Conservation (phyloP, 2,797 vertebrate genomes). For the Esox masquinongy region DNA sequence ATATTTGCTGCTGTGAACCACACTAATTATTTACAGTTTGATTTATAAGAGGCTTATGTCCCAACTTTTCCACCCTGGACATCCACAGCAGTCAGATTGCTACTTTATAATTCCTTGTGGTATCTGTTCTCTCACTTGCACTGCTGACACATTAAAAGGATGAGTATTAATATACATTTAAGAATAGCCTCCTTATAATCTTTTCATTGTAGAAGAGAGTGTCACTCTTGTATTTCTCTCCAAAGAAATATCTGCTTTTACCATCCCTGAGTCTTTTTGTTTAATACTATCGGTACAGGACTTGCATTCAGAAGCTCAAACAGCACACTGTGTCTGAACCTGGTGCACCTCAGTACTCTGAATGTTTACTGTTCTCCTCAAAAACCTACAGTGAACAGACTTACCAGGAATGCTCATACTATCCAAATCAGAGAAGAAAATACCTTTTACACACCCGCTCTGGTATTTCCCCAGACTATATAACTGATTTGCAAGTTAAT, state of each 20-base stretch:
- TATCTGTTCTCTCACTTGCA: conserved; percentile 18
- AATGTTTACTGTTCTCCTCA: background rate
- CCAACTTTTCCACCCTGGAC: conserved; percentile 11
- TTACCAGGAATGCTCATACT: background rate
- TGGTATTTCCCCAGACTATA: conserved; percentile 43
- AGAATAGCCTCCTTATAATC: conserved; percentile 60
- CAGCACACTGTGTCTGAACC: conserved; percentile 9
- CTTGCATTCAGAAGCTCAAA: background rate
- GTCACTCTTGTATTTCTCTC: conserved; percentile 36
- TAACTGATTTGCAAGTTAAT: conserved; percentile 48
- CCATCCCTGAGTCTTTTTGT: background rate
- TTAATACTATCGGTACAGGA: conserved; percentile 23
- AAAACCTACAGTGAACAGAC: background rate
- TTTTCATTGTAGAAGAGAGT: conserved; percentile 41
- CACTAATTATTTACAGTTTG: background rate
- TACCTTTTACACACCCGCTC: conserved; percentile 16
- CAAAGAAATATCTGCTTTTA: conserved; percentile 27
- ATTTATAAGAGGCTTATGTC: conserved; percentile 25
- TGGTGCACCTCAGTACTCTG: conserved; percentile 11
- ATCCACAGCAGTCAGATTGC: background rate
- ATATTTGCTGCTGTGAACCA: background rate
- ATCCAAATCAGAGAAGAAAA: conserved; percentile 16
- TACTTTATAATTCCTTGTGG: conserved; percentile 40
- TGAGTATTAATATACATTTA: conserved; percentile 45
- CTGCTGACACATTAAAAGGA: conserved; percentile 43